A percentile compares a stretch with the other conserved stretches of the same genome.
These are phyloP conservation scores for Ganaspis sp. DNA, from an alignment of 1,140 invertebrate species.

Conservation along the genomic window DNA sequence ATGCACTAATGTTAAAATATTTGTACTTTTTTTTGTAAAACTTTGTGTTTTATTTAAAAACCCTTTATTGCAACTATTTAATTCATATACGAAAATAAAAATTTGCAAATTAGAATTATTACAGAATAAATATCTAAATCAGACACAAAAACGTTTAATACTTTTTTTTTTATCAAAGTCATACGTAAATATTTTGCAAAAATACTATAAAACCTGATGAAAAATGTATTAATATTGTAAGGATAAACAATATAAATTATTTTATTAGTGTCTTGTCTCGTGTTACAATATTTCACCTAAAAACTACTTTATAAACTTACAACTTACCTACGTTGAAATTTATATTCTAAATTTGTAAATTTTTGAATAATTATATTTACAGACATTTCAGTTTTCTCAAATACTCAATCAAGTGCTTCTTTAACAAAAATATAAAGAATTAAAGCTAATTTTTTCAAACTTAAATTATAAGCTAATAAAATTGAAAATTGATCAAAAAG, in stretches of 20 bases:
- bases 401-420: background rate
- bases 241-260: background rate
- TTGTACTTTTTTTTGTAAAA: constrained; percentile 65
- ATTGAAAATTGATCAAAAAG: background rate
- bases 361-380: background rate
- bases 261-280: background rate
- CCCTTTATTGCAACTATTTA: no score
- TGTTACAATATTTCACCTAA: background rate
- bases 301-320: background rate
- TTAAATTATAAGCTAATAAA: constrained; percentile 19
- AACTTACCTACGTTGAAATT: background rate
- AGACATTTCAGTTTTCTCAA: background rate
- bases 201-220: no score
- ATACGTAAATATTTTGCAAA: no score
- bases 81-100: no score
- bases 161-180: no score
- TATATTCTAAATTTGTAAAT: background rate
- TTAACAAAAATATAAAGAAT: background rate
- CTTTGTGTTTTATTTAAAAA: constrained; percentile 53
- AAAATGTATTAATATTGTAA: background rate
- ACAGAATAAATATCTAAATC: no score
- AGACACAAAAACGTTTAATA: no score
- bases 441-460: background rate
- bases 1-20: constrained; percentile 63
- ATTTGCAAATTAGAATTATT: no score